A percentile compares a stretch with the other conserved stretches of the same genome.
phyloP scores from a whole-genome alignment of 2,888 invertebrate genomes.

The Holacanthella duospinosa region DNA sequence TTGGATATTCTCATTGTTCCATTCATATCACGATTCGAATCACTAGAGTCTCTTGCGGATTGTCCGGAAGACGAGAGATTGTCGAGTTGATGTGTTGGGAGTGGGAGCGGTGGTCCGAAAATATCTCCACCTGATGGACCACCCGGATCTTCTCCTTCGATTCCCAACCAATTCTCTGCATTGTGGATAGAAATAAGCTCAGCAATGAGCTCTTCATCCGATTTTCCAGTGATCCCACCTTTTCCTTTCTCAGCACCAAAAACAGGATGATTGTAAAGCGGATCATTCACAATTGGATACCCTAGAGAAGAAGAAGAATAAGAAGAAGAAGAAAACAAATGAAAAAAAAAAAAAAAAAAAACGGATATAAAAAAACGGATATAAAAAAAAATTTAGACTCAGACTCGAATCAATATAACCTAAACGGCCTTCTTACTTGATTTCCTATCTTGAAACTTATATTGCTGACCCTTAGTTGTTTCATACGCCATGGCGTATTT shows the following conservation, averaged over 20 bases:
- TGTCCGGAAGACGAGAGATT: constrained; percentile 12
- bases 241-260: constrained; percentile 90
- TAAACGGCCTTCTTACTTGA: too few species aligned
- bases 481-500: too few species aligned
- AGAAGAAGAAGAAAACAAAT: not conserved
- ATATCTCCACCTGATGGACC: constrained; percentile 35
- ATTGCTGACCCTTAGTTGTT: too few species aligned
- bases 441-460: too few species aligned
- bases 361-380: too few species aligned
- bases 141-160: constrained; percentile 72
- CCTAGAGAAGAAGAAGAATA: constrained; percentile 50
- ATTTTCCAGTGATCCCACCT: constrained; percentile 70
- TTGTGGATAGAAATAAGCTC: constrained; percentile 87
- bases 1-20: not conserved
- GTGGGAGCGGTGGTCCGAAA: constrained; percentile 25
- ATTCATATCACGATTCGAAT: constrained; percentile 14
- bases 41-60: constrained; percentile 10
- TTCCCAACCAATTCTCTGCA: constrained; percentile 85
- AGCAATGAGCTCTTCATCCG: constrained; percentile 74
- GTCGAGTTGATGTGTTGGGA: constrained; percentile 4
- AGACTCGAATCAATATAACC: too few species aligned
- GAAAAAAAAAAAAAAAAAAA: not conserved
- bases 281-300: constrained; percentile 94
- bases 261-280: constrained; percentile 88
- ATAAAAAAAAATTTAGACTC: too few species aligned